Evolutionary conservation across 2,888 invertebrate species (phyloP), one percentile per base, ranked within the genome.

Genomic region (Caenorhabditis afra): DNA sequence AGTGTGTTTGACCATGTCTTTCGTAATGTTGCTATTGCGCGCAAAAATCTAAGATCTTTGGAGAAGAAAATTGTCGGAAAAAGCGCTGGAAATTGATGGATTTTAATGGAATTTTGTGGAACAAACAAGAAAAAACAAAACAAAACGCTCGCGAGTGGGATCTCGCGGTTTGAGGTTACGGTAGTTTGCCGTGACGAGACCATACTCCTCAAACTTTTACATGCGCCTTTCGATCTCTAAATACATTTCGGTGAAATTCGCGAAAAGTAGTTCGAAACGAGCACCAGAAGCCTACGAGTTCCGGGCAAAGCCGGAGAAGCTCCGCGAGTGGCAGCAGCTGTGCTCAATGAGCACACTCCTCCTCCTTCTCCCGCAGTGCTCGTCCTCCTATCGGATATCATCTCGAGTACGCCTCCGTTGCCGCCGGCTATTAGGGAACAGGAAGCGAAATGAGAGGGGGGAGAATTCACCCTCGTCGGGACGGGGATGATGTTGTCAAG

Each of bases 331-430:
- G 58, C 23, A 66, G 66, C 66, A 66, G 66, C 66, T 66, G 66
- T 66, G 66, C 66, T 66, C 66, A 57, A 57, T 57, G 66, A 57
- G 66, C 55, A 37, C 52, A 23, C 52, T 52, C 65, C 20, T 16
- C 37, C 44, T 14, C 4, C 64, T 37, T 10, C 52, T 53, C 11
- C 12, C 37, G n/a, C 18, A 3, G 14, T 16, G 45, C 49, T 49
- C 8, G n/a, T 53, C 45, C 16, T 16, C 35, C 65, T 29, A 55
- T 55, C 66, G 66, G 66, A 66, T 66, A 66, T 66, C 66, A 66
- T 57, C 57, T 66, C 66, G n/a, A 37, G 29, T 29, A 44, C 66
- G 66, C 57, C 65, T 57, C 66, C 66, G 45, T 47, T 29, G 39
- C 35, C 45, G 23, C n/a, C n/a, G 10, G n/a, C 29, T 16, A 47